Conservation (phyloP, 2,888 invertebrate genomes). For the Apomyelois bistriatella region DNA sequence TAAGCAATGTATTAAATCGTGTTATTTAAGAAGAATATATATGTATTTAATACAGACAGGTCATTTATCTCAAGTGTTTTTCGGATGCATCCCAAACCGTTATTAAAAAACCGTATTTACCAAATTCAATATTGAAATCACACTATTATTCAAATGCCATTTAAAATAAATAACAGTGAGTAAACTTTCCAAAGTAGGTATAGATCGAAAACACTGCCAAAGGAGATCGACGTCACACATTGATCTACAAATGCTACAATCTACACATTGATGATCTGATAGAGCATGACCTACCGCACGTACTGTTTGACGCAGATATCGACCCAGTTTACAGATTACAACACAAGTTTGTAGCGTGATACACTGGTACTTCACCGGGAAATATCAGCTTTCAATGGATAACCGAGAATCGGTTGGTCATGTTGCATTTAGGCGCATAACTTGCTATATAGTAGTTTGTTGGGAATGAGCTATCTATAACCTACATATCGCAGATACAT, state of each 20-base stretch:
- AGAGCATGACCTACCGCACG: slow-evolving; percentile 43
- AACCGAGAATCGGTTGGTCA: background rate
- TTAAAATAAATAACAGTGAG: too few relatives aligned
- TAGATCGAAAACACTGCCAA: too few relatives aligned
- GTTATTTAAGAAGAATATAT: background rate
- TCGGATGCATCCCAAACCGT: too few relatives aligned
- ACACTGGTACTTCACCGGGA: background rate
- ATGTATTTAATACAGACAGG: background rate
- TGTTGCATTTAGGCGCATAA: background rate
- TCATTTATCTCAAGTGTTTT: too few relatives aligned
- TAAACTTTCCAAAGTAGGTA: too few relatives aligned
- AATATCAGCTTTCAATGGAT: background rate
- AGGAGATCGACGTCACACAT: too few relatives aligned
- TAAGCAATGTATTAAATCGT: background rate
- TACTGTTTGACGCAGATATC: slow-evolving; percentile 9
- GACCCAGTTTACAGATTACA: background rate
- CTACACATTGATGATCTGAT: slow-evolving; percentile 30
- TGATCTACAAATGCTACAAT: slow-evolving; percentile 14
- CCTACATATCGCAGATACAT: too few relatives aligned
- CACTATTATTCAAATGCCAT: too few relatives aligned
- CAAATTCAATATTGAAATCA: too few relatives aligned
- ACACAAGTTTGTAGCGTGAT: background rate
- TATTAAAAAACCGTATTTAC: too few relatives aligned
- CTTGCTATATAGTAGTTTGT: too few relatives aligned
- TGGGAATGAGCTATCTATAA: too few relatives aligned